A percentile compares a stretch with the other conserved stretches of the same genome.
phyloP scores from a whole-genome alignment of 2,113 vertebrate genomes.

The Crotalus helleri region DNA sequence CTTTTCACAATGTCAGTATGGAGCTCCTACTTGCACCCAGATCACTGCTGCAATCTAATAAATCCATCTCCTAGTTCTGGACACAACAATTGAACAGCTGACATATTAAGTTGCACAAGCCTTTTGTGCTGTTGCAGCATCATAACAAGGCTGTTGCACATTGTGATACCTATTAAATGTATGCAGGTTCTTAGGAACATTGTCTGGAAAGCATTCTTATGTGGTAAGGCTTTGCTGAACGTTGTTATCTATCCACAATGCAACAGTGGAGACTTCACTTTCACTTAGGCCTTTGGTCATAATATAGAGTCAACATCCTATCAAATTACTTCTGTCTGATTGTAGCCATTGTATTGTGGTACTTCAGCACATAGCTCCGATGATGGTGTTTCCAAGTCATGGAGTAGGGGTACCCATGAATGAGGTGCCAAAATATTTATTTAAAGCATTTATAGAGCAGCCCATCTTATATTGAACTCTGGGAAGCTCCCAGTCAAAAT shows the following conservation, averaged over 20 bases:
- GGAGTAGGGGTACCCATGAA: background rate
- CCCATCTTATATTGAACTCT: background rate
- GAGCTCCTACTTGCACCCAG: background rate
- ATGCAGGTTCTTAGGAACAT: background rate
- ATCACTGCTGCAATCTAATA: background rate
- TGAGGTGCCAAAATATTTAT: background rate
- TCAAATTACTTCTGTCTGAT: too few species aligned
- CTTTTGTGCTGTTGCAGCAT: background rate
- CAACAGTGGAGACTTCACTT: background rate
- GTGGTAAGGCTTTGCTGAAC: background rate
- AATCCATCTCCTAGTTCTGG: background rate
- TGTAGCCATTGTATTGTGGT: background rate
- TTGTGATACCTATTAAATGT: background rate
- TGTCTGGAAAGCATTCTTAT: background rate
- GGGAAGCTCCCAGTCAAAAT: background rate
- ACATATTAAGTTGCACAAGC: background rate
- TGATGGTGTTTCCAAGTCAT: background rate
- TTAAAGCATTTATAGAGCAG: too few species aligned
- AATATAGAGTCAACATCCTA: too few species aligned
- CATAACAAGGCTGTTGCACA: background rate
- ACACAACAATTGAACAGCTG: background rate
- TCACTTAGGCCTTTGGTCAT: background rate
- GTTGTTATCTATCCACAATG: background rate
- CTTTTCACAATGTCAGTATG: background rate
- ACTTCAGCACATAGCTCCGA: background rate